phyloP scores from a whole-genome alignment of 2,113 vertebrate genomes.

The Sorex fumeus region DNA sequence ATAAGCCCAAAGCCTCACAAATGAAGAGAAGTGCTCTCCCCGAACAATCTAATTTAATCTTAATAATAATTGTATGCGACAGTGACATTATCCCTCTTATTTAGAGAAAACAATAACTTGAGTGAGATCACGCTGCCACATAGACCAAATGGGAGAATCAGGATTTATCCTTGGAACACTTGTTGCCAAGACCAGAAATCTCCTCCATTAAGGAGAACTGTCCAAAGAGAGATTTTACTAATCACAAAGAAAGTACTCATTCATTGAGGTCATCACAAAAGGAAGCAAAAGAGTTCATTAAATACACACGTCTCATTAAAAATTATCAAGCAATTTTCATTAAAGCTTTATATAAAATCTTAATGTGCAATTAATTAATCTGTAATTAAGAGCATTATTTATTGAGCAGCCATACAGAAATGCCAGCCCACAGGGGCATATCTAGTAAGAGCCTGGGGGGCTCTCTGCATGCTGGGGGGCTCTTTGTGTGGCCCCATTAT shows the following conservation, averaged over 20 bases:
- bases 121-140: neutral
- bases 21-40: too few relatives aligned
- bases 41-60: neutral
- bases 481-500: neutral
- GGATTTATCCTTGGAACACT: neutral
- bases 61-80: neutral
- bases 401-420: neutral
- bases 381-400: neutral
- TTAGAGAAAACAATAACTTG: neutral
- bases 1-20: too few relatives aligned
- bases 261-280: neutral
- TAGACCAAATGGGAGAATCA: neutral
- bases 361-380: constrained; percentile 20
- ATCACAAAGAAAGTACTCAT: neutral
- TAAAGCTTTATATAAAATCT: neutral
- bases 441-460: neutral
- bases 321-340: constrained; percentile 6
- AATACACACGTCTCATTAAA: neutral
- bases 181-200: neutral
- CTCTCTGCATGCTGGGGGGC: neutral
- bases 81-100: constrained; percentile 12
- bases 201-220: neutral
- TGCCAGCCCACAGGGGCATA: neutral
- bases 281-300: neutral
- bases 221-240: neutral